A percentile compares a stretch with the other conserved stretches of the same genome.
Conservation (phyloP, 2,113 vertebrate genomes). For the Phoenicopterus ruber region DNA sequence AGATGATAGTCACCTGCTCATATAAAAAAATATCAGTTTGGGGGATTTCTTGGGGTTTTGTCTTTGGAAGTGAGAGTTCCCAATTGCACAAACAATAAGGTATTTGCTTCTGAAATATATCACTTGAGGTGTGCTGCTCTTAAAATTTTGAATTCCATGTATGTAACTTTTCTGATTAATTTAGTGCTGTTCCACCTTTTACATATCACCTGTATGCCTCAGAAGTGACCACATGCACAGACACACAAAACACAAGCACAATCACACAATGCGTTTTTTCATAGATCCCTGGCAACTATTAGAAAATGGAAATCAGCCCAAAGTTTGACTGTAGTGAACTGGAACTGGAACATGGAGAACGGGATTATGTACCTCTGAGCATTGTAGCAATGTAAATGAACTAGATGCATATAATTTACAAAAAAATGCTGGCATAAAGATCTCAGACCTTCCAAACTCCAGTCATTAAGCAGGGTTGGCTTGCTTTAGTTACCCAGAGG, state of each 20-base stretch:
- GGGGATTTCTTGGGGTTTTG: rapidly evolving
- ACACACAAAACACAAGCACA: rapidly evolving
- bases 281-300: neutral
- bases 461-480: neutral
- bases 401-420: neutral
- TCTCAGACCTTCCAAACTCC: neutral
- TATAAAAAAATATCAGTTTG: neutral
- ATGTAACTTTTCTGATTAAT: neutral
- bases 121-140: neutral
- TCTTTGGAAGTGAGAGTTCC: neutral
- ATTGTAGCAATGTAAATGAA: neutral
- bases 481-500: neutral
- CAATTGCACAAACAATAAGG: neutral
- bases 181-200: neutral
- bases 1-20: neutral
- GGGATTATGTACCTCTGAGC: neutral
- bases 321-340: neutral
- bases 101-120: neutral
- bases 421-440: neutral
- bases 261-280: neutral
- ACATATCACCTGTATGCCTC: neutral
- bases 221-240: neutral
- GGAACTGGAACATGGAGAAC: neutral
- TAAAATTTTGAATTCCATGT: neutral
- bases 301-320: neutral